Evolutionary conservation across 2,797 vertebrate genomes (phyloP).

Genomic region (Gobio occitaniae): DNA sequence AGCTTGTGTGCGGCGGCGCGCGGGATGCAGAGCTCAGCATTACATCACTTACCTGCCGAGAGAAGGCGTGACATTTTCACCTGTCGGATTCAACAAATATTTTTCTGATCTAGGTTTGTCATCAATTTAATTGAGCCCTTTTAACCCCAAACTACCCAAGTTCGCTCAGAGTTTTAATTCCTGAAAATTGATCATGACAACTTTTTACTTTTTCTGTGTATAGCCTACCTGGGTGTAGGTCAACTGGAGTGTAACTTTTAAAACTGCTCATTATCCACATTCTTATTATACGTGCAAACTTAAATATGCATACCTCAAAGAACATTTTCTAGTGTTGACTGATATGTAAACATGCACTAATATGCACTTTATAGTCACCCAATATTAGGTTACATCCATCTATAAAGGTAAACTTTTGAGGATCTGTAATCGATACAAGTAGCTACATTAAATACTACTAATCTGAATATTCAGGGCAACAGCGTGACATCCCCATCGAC

Average conservation of each 20-base stretch:
- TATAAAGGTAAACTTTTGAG: not conserved
- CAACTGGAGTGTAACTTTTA: not conserved
- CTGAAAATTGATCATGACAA: not conserved
- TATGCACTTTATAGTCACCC: not conserved
- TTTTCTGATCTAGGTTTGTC: not conserved
- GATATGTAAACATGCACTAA: not conserved
- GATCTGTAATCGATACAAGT: not conserved
- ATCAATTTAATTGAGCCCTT: not conserved
- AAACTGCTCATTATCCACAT: not conserved
- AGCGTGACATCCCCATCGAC: not conserved
- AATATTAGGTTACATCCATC: not conserved
- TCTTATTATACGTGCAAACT: not conserved
- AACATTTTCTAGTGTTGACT: not conserved
- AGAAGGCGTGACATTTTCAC: slow-evolving; percentile 29
- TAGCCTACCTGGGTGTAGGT: not conserved
- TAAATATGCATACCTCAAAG: not conserved
- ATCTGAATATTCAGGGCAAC: not conserved
- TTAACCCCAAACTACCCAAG: not conserved
- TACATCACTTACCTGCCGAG: slow-evolving; percentile 37
- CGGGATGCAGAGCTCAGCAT: slow-evolving; percentile 16
- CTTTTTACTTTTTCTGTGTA: not conserved
- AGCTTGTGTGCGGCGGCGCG: not conserved
- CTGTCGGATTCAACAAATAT: slow-evolving; percentile 6
- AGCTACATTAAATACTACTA: too few species aligned
- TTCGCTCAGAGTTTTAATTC: not conserved